phyloP scores from a whole-genome alignment of 2,113 vertebrate species.

The Ictalurus furcatus region DNA sequence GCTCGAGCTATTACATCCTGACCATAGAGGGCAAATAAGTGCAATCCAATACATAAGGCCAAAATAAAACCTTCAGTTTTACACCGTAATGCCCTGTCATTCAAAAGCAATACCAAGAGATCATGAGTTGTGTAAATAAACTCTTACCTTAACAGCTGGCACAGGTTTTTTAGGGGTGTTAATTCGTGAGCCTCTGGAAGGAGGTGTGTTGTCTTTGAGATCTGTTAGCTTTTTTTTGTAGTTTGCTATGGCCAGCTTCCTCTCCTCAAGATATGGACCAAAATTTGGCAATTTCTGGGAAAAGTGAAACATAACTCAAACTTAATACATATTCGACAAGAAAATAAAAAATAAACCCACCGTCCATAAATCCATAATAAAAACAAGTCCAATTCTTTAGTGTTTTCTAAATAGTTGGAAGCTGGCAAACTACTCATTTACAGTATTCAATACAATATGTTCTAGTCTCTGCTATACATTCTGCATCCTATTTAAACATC shows the following conservation, averaged over 20 bases:
- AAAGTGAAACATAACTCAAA: neutral
- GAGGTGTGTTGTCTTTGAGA: slow-evolving; percentile 20
- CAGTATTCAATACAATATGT: neutral
- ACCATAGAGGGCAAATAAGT: slow-evolving; percentile 22
- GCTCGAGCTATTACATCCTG: slow-evolving; percentile 92
- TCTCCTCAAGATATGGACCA: slow-evolving; percentile 84
- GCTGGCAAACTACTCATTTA: neutral
- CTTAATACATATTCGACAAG: neutral
- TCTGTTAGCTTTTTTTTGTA: slow-evolving; percentile 74
- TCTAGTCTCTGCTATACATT: slow-evolving; percentile 3
- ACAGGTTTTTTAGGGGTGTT: slow-evolving; percentile 75
- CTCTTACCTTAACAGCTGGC: slow-evolving; percentile 81
- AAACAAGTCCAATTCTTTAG: neutral
- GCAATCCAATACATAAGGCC: slow-evolving; percentile 9
- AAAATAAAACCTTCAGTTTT: slow-evolving; percentile 4
- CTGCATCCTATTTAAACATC: slow-evolving; percentile 19
- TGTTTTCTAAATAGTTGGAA: neutral
- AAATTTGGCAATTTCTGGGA: slow-evolving; percentile 85
- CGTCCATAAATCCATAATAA: neutral
- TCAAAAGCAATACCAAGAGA: neutral
- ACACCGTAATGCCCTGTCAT: neutral
- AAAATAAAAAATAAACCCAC: neutral
- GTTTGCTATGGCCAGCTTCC: slow-evolving; percentile 76
- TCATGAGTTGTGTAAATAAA: slow-evolving; percentile 6
- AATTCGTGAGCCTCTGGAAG: slow-evolving; percentile 44